Conservation (phyloP, 2,797 vertebrate genomes). For the Miichthys miiuy region DNA sequence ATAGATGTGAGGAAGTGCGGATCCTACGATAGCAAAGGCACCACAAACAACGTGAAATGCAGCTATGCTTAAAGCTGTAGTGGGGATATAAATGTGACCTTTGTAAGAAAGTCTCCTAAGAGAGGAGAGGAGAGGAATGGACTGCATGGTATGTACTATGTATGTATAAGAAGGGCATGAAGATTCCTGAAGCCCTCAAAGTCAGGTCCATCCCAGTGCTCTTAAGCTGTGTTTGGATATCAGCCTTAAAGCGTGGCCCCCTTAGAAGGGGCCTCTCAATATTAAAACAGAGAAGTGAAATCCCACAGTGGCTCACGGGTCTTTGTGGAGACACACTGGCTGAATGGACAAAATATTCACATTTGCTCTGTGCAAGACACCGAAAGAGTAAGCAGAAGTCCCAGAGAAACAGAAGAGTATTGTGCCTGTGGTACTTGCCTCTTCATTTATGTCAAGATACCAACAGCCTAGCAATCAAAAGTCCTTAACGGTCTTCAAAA, state of each 20-base stretch:
- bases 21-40: constrained; percentile 47
- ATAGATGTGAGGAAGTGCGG: constrained; percentile 29
- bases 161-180: constrained; percentile 39
- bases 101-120: constrained; percentile 55
- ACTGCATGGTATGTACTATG: constrained; percentile 56
- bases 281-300: constrained; percentile 60
- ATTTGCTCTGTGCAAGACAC: constrained; percentile 26
- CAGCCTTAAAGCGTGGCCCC: constrained; percentile 56
- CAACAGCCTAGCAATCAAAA: constrained; percentile 17
- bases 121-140: constrained; percentile 40
- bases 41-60: constrained; percentile 53
- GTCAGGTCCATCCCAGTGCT: constrained; percentile 52
- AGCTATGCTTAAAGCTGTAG: constrained; percentile 29
- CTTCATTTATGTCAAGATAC: constrained; percentile 32
- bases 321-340: constrained; percentile 61
- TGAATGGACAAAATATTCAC: constrained; percentile 54
- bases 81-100: constrained; percentile 45
- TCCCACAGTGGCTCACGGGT: constrained; percentile 50
- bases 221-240: constrained; percentile 70
- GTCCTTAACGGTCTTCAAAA: constrained; percentile 20
- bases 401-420: constrained; percentile 21
- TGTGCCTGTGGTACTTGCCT: neutral
- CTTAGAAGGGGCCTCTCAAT: constrained; percentile 64
- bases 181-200: constrained; percentile 67
- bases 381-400: constrained; percentile 14